These are phyloP conservation scores for Empis stercorea DNA, from an alignment of 2,888 invertebrate species.

Conservation along the genomic window DNA sequence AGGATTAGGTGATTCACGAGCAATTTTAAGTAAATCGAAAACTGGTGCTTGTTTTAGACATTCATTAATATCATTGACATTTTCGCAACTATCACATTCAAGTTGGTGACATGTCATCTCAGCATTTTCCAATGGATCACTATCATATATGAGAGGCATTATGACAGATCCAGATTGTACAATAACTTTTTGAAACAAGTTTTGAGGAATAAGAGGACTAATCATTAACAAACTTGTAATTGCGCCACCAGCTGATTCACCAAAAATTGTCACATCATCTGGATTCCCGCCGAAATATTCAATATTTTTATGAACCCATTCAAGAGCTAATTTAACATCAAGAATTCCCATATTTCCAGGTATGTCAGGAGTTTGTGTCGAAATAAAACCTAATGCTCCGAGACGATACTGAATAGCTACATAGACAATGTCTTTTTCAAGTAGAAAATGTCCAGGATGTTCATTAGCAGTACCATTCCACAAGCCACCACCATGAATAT, in stretches of 20 bases:
- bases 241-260: constrained; percentile 41
- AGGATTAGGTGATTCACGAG: constrained; percentile 4
- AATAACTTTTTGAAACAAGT: constrained; percentile 38
- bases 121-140: constrained; percentile 27
- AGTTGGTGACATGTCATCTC: constrained; percentile 23
- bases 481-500: constrained; percentile 36
- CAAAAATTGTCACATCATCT: constrained; percentile 38
- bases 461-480: constrained; percentile 30
- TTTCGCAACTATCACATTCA: constrained; percentile 23
- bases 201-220: constrained; percentile 29
- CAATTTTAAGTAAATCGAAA: constrained; percentile 17
- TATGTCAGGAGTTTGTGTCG: constrained; percentile 35
- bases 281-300: constrained; percentile 40
- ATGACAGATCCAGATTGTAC: constrained; percentile 41
- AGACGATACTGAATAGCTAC: constrained; percentile 40
- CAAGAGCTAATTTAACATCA: constrained; percentile 38
- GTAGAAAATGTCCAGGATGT: constrained; percentile 31
- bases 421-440: constrained; percentile 38
- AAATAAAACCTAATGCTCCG: constrained; percentile 41
- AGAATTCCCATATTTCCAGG: constrained; percentile 43
- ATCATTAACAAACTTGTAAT: constrained; percentile 36
- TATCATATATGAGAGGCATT: constrained; percentile 37
- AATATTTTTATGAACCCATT: constrained; percentile 41
- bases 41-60: constrained; percentile 25
- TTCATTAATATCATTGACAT: constrained; percentile 13